A percentile compares a stretch with the other conserved stretches of the same genome.
phyloP scores from a whole-genome alignment of 2,797 vertebrate genomes.

The Alfaro cultratus region DNA sequence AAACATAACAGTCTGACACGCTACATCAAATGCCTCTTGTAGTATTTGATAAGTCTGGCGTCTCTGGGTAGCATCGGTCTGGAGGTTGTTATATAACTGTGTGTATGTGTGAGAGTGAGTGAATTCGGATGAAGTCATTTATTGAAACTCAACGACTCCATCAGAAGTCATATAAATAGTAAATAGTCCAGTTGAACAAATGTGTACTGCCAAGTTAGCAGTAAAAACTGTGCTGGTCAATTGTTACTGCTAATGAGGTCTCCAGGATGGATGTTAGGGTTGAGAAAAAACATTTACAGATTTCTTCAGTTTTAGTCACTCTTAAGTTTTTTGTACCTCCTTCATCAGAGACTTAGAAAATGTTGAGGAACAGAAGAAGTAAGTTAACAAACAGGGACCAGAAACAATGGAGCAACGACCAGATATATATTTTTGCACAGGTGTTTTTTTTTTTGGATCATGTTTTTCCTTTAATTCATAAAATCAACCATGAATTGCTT shows the following conservation, averaged over 20 bases:
- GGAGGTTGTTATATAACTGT: conserved; percentile 18
- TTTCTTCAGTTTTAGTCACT: not conserved
- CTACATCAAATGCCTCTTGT: conserved; percentile 7
- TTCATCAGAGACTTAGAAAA: too few species aligned
- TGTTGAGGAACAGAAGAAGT: too few species aligned
- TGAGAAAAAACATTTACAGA: not conserved
- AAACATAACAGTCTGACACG: conserved; percentile 9
- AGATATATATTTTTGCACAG: not conserved
- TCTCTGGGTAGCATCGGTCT: conserved; percentile 32
- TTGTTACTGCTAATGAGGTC: not conserved
- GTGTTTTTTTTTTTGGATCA: not conserved
- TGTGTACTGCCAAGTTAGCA: not conserved
- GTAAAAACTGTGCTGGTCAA: not conserved
- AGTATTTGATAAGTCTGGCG: conserved; percentile 43
- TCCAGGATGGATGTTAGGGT: not conserved
- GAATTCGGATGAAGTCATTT: conserved; percentile 9
- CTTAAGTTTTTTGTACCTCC: too few species aligned
- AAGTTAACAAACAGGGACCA: too few species aligned
- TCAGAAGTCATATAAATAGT: not conserved
- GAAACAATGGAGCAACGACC: too few species aligned
- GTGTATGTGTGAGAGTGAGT: conserved; percentile 11
- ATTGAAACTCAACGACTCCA: not conserved
- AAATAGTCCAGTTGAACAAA: not conserved
- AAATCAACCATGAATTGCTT: not conserved
- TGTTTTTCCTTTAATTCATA: not conserved